Evolutionary conservation across 1,140 invertebrate genomes (phyloP), one percentile per base, ranked within the genome.

Genomic region (Eueides isabella): DNA sequence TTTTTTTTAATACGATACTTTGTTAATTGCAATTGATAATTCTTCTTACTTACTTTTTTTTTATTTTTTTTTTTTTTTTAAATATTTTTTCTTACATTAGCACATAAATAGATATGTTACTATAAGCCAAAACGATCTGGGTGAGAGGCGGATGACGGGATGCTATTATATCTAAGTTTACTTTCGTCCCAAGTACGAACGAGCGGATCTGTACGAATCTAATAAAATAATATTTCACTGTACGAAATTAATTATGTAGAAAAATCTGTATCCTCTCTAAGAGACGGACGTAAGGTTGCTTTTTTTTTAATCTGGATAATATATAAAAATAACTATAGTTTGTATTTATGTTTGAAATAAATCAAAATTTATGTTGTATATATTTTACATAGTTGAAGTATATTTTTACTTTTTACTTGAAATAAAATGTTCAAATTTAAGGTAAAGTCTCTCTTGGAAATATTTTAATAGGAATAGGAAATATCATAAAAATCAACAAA

Each of bases 161-260:
- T 4, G 16, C 41, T 44, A 44, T 44, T 44, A 44, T 19, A 16
- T n/a, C 41, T 9, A n/a, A 44, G 41, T 44, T 44, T 44, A 44
- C n/a, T 44, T 19, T 44, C n/a, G 19, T n/a, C 41, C 41, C n/a
- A 19, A 44, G 41, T 0, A n/a, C 14, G 0, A 14, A 14, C 35
- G 35, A 5, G 35, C 35, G 14, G 1, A 44, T 16, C n/a, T 44
- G 41, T 19, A 44, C n/a, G n/a, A 5, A 44, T 44, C 7, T 19
- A 44, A 44, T 44, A 44, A 44, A 44, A 44, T n/a, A 44, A 44
- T 44, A 44, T 44, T 44, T 44, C 7, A 44, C 19, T 44, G 41
- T 5, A 0, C 14, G 19, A 44, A 44, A n/a, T 44, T n/a, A 44
- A 44, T 44, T n/a, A 6, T n/a, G 41, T 44, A 44, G 41, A 44